Evolutionary conservation across 2,113 vertebrate species (phyloP).

Genomic region (Edolisoma coerulescens): DNA sequence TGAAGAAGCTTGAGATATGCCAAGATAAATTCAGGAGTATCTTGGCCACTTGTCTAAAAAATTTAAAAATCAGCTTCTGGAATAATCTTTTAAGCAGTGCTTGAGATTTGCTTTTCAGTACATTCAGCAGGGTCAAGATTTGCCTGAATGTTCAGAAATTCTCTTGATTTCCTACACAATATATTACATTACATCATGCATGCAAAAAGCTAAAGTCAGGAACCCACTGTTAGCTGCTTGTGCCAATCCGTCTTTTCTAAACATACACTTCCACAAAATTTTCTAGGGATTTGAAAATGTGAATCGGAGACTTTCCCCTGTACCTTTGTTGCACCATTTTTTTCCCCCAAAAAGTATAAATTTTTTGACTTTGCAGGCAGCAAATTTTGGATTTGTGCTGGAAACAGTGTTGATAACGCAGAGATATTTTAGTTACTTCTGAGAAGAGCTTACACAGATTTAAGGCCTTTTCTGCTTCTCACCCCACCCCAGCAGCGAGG

Average conservation of each 20-base stretch:
- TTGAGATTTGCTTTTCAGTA: neutral
- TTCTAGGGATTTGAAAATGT: neutral
- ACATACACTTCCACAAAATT: neutral
- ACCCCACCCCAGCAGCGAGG: rapidly evolving
- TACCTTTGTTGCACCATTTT: neutral
- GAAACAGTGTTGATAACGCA: neutral
- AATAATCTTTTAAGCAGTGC: neutral
- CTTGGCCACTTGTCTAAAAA: neutral
- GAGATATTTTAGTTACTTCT: neutral
- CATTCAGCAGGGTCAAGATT: neutral
- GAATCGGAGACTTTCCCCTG: neutral
- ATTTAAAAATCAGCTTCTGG: neutral
- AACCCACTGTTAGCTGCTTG: neutral
- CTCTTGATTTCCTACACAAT: neutral
- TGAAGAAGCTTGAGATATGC: neutral
- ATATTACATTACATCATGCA: neutral
- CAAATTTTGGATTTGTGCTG: neutral
- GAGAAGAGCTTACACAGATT: neutral
- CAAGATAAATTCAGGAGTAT: neutral
- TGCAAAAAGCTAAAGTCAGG: neutral
- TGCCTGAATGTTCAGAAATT: neutral
- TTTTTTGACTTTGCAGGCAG: neutral
- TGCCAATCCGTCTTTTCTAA: neutral
- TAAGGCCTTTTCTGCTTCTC: neutral
- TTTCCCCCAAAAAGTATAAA: rapidly evolving